Conservation (phyloP, 2,888 invertebrate genomes). For the Iphiclides podalirius region DNA sequence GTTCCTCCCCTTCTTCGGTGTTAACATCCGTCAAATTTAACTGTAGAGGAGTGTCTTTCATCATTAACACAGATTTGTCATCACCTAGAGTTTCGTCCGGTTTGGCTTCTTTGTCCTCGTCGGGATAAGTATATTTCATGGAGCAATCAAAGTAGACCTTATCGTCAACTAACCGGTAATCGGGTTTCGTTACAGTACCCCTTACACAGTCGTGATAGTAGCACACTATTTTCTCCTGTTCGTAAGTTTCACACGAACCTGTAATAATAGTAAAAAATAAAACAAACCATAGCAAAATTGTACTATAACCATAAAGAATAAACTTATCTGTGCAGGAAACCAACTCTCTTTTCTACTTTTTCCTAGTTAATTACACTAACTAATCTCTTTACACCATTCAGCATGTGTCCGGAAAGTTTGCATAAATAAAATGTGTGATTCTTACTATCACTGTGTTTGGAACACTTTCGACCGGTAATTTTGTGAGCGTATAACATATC, state of each 20-base stretch:
- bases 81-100: neutral
- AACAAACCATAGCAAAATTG: too few species aligned
- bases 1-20: constrained; percentile 34
- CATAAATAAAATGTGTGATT: too few species aligned
- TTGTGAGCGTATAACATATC: too few species aligned
- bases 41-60: neutral
- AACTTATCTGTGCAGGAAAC: too few species aligned
- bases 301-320: too few species aligned
- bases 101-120: constrained; percentile 30
- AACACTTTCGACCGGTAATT: too few species aligned
- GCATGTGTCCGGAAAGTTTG: too few species aligned
- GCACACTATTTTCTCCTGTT: constrained; percentile 81
- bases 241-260: constrained; percentile 82
- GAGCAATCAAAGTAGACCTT: constrained; percentile 65
- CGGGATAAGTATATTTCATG: constrained; percentile 57
- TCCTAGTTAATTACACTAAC: too few species aligned
- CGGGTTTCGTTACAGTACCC: constrained; percentile 62
- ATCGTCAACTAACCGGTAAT: constrained; percentile 68
- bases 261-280: constrained; percentile 27
- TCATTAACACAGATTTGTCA: neutral
- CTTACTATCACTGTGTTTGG: too few species aligned
- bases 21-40: constrained; percentile 32
- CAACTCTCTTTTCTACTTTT: too few species aligned
- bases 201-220: constrained; percentile 80
- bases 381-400: too few species aligned